Evolutionary conservation across 2,888 invertebrate species (phyloP).

Genomic region (Rhagonycha fulva): DNA sequence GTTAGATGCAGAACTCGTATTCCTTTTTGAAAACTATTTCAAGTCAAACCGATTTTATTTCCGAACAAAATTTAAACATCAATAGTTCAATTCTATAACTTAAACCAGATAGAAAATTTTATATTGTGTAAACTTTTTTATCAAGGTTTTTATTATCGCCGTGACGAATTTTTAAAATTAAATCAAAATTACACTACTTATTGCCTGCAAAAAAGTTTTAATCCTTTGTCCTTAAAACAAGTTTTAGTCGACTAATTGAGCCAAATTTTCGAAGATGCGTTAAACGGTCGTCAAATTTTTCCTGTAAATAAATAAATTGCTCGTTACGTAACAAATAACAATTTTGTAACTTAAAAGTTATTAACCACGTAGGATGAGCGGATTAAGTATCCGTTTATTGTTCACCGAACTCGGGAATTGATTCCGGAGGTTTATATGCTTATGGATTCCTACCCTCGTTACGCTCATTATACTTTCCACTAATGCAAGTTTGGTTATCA

Average conservation of each 20-base stretch:
- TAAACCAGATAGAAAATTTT: background rate
- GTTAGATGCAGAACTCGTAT: background rate
- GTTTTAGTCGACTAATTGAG: background rate
- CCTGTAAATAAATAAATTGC: background rate
- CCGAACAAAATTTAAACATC: background rate
- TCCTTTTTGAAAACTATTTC: background rate
- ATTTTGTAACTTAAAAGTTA: no score
- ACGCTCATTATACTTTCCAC: no score
- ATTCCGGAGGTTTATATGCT: no score
- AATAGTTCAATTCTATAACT: background rate
- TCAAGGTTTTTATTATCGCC: background rate
- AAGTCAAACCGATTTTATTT: background rate
- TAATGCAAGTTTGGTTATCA: no score
- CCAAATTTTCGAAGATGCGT: background rate
- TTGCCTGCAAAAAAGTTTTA: background rate
- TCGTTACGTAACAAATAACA: background rate
- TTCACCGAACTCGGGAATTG: no score
- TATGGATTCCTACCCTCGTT: no score
- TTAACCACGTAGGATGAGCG: no score
- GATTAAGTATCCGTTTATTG: no score
- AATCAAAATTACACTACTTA: background rate
- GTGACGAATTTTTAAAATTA: background rate
- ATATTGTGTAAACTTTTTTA: background rate
- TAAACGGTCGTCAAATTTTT: background rate
- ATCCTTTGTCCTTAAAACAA: background rate